phyloP scores from a whole-genome alignment of 1,140 invertebrate species.

The Linepithema humile region DNA sequence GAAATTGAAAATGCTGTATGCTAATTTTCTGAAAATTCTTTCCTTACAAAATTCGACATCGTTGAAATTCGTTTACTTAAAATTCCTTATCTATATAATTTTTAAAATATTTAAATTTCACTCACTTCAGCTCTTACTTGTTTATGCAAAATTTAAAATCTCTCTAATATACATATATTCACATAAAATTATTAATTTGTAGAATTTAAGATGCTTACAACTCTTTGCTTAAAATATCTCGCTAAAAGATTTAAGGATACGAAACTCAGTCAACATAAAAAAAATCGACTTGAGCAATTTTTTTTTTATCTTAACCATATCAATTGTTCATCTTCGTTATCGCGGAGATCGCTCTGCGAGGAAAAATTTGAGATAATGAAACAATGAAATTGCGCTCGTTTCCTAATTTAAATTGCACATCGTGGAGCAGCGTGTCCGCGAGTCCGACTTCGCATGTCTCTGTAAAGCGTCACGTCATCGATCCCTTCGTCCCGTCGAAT shows the following conservation, averaged over 20 bases:
- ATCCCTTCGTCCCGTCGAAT: slow-evolving; percentile 8
- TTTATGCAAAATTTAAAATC: not conserved
- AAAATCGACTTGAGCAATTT: slow-evolving; percentile 18
- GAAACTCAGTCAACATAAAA: not conserved
- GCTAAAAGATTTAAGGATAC: not conserved
- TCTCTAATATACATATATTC: not conserved
- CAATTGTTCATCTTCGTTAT: not conserved
- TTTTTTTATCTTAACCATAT: not conserved
- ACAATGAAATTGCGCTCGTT: slow-evolving; percentile 3
- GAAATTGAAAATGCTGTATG: slow-evolving; percentile 14
- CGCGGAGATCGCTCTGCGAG: not conserved
- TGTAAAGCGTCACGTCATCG: slow-evolving; percentile 13
- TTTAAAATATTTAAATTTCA: slow-evolving; percentile 7
- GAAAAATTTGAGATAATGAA: not conserved
- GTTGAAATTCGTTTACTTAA: not conserved
- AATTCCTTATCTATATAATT: not conserved
- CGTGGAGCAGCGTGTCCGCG: not conserved
- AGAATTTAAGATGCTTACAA: not conserved
- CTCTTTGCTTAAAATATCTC: not conserved
- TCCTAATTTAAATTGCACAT: slow-evolving; percentile 11
- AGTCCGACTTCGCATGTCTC: slow-evolving; percentile 21
- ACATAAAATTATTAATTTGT: not conserved
- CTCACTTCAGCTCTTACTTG: not conserved
- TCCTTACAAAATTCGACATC: slow-evolving; percentile 6
- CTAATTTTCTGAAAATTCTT: not conserved